These are phyloP conservation scores for Gibbula magus DNA, from an alignment of 2,888 invertebrate genomes.

Conservation along the genomic window DNA sequence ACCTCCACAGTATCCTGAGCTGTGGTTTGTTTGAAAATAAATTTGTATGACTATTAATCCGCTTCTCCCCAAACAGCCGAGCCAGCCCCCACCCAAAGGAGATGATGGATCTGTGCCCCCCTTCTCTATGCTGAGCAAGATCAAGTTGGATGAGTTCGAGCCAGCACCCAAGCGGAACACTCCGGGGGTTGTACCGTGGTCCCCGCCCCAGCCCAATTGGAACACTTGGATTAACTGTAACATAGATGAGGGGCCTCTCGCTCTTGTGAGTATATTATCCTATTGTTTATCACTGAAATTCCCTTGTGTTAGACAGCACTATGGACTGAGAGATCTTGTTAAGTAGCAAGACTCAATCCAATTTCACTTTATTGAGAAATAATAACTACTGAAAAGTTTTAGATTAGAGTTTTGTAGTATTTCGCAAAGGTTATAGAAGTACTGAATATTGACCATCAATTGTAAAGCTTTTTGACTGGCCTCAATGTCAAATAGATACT, in stretches of 20 bases:
- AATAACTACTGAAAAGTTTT: too few relatives aligned
- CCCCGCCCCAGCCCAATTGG: conserved; percentile 96
- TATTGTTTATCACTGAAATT: not conserved
- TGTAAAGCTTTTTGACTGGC: too few relatives aligned
- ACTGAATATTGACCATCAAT: too few relatives aligned
- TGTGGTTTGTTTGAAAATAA: not conserved
- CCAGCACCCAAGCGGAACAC: conserved; percentile 79
- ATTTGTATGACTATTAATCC: not conserved
- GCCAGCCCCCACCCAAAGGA: not conserved
- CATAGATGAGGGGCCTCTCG: conserved; percentile 90
- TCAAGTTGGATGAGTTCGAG: conserved; percentile 81
- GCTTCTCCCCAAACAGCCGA: conserved; percentile 14
- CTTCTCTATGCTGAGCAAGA: conserved; percentile 79
- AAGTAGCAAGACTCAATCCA: not conserved
- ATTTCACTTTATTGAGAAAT: too few relatives aligned
- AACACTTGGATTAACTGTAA: conserved; percentile 97
- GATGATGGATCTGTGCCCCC: conserved; percentile 67
- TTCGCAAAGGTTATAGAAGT: too few relatives aligned
- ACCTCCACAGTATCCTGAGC: not conserved
- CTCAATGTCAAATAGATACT: not conserved
- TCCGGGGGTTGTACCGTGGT: conserved; percentile 93
- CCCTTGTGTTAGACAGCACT: not conserved
- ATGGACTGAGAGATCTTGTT: not conserved
- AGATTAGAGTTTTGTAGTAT: too few relatives aligned
- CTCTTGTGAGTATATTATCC: conserved; percentile 71